phyloP scores from a whole-genome alignment of 1,140 invertebrate species.

The Neocloeon triangulifer region DNA sequence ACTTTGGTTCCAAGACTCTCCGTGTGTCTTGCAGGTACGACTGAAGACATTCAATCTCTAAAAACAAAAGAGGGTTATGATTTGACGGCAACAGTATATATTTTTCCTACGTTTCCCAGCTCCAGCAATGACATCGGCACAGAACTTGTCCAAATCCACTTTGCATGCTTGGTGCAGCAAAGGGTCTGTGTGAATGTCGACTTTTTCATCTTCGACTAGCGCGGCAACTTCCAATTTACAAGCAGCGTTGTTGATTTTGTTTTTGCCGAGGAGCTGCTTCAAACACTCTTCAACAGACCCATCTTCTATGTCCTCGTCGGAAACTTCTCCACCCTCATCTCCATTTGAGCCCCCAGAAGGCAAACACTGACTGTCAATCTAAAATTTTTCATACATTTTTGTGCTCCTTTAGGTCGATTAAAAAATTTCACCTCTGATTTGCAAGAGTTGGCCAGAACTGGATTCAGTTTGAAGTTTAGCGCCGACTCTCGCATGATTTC shows the following conservation, averaged over 20 bases:
- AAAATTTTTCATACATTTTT: not conserved
- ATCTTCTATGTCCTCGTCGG: slow-evolving; percentile 25
- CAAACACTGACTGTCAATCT: not conserved
- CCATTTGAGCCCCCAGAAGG: slow-evolving; percentile 13
- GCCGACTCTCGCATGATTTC: slow-evolving; percentile 66
- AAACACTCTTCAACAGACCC: slow-evolving; percentile 64
- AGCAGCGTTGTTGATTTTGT: slow-evolving; percentile 42
- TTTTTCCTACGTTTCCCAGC: no score
- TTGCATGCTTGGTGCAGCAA: slow-evolving; percentile 52
- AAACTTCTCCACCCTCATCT: slow-evolving; percentile 28
- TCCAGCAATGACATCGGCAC: slow-evolving; percentile 57
- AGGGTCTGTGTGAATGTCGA: slow-evolving; percentile 67
- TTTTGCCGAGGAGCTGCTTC: slow-evolving; percentile 50
- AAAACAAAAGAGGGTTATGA: slow-evolving; percentile 15
- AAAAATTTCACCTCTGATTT: slow-evolving; percentile 21
- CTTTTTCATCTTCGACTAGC: slow-evolving; percentile 52
- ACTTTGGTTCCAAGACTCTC: slow-evolving; percentile 45
- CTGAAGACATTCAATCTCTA: slow-evolving; percentile 65
- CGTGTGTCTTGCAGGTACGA: slow-evolving; percentile 37
- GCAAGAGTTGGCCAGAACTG: slow-evolving; percentile 54
- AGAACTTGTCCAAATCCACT: slow-evolving; percentile 61
- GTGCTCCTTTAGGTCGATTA: slow-evolving; percentile 18
- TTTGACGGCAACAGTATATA: slow-evolving; percentile 1
- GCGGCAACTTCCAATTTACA: slow-evolving; percentile 60
- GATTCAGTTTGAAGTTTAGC: slow-evolving; percentile 67